These are phyloP conservation scores for Drosophila bifasciata DNA, from an alignment of 1,140 invertebrate species.

Conservation along the genomic window DNA sequence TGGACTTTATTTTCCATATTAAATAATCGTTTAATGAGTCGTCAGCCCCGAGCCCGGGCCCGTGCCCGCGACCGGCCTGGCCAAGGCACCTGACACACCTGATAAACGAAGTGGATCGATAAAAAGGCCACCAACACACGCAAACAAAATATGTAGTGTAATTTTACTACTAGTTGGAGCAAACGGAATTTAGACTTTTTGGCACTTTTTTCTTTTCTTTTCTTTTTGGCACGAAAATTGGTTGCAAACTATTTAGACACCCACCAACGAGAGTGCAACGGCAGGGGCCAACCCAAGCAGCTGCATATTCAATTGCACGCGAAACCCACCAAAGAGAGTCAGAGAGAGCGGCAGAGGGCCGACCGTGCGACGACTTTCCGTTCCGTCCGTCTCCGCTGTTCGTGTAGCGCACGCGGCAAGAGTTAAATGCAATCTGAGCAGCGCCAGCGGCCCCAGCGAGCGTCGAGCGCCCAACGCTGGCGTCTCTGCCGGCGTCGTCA, in stretches of 20 bases:
- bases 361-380: conserved; percentile 48
- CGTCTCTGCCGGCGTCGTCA: conserved; percentile 39
- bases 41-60: not conserved
- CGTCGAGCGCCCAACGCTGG: conserved; percentile 13
- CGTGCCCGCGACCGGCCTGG: too few relatives aligned
- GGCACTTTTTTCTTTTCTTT: conserved; percentile 38
- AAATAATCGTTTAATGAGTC: conserved; percentile 69
- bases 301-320: conserved; percentile 53
- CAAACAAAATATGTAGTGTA: conserved; percentile 2
- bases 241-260: conserved; percentile 50
- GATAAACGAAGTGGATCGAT: conserved; percentile 47
- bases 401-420: conserved; percentile 77
- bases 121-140: conserved; percentile 31
- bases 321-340: conserved; percentile 28
- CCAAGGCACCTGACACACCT: conserved; percentile 45
- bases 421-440: conserved; percentile 79
- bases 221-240: conserved; percentile 16
- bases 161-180: conserved; percentile 35
- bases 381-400: conserved; percentile 51
- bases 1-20: conserved; percentile 48
- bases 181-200: conserved; percentile 1
- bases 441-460: conserved; percentile 22
- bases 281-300: conserved; percentile 32
- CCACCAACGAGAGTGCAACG: conserved; percentile 32
- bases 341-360: conserved; percentile 47